These are phyloP conservation scores for Oreohelix idahoensis DNA, from an alignment of 1,140 invertebrate species.

Conservation along the genomic window DNA sequence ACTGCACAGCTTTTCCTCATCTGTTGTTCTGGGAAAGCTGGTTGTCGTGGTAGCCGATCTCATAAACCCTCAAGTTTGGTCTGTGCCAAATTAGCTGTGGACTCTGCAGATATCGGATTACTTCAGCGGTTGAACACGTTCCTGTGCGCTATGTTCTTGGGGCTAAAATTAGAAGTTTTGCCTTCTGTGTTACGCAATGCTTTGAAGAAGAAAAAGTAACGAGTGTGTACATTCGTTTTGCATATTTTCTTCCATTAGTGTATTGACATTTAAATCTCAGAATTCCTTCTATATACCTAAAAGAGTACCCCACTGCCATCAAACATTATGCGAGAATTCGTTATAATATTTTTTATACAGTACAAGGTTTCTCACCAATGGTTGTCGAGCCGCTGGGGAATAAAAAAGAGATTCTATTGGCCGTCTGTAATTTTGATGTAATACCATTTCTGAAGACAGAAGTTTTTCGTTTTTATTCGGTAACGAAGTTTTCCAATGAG, in stretches of 20 bases:
- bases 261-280: not conserved
- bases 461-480: no score
- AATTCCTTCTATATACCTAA: no score
- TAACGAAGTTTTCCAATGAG: no score
- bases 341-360: no score
- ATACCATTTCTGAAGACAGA: no score
- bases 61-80: not conserved
- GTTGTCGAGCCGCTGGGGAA: no score
- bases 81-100: constrained; percentile 9
- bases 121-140: not conserved
- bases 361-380: no score
- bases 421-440: no score
- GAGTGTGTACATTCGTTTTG: not conserved
- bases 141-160: not conserved
- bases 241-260: not conserved
- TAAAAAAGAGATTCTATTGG: no score
- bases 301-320: no score
- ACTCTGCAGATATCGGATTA: not conserved
- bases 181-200: not conserved
- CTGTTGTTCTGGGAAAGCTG: not conserved
- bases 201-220: not conserved
- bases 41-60: not conserved
- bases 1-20: not conserved
- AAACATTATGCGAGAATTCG: no score
- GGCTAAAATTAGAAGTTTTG: constrained; percentile 9